A percentile compares a stretch with the other conserved stretches of the same genome.
phyloP scores from a whole-genome alignment of 2,797 vertebrate species.

The Peromyscus eremicus region DNA sequence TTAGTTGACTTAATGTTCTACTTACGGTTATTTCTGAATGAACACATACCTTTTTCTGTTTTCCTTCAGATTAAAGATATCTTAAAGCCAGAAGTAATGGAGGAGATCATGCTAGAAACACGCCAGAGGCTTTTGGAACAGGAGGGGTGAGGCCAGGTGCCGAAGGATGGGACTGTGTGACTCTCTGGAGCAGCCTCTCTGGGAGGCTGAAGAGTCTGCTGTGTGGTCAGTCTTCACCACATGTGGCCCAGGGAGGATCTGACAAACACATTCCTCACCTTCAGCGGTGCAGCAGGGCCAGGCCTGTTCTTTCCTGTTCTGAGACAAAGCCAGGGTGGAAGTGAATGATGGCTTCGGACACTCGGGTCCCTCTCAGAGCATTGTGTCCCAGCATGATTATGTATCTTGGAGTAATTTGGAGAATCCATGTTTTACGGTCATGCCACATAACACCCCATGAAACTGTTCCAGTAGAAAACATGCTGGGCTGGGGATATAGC shows the following conservation, averaged over 20 bases:
- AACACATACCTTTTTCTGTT: constrained; percentile 41
- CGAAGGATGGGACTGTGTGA: neutral
- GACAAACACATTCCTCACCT: neutral
- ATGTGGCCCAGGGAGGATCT: neutral
- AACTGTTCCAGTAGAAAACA: neutral
- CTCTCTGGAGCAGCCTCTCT: neutral
- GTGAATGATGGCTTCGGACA: neutral
- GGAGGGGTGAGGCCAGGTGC: constrained; percentile 89
- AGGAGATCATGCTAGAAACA: constrained; percentile 96
- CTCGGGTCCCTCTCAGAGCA: neutral
- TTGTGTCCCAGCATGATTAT: neutral
- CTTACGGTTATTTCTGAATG: constrained; percentile 18
- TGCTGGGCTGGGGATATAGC: neutral
- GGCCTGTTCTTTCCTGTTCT: neutral
- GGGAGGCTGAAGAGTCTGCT: neutral
- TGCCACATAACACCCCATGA: neutral
- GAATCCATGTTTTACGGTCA: neutral
- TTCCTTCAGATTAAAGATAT: constrained; percentile 96
- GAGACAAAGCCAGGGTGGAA: neutral
- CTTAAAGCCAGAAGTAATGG: constrained; percentile 96
- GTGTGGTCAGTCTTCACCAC: neutral
- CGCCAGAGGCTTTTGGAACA: constrained; percentile 95
- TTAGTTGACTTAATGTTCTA: neutral
- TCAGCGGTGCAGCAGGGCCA: accelerated
- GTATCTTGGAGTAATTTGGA: neutral